Base-by-base conservation (phyloP, 2,113 vertebrate species). In the Octodon degus region DNA sequence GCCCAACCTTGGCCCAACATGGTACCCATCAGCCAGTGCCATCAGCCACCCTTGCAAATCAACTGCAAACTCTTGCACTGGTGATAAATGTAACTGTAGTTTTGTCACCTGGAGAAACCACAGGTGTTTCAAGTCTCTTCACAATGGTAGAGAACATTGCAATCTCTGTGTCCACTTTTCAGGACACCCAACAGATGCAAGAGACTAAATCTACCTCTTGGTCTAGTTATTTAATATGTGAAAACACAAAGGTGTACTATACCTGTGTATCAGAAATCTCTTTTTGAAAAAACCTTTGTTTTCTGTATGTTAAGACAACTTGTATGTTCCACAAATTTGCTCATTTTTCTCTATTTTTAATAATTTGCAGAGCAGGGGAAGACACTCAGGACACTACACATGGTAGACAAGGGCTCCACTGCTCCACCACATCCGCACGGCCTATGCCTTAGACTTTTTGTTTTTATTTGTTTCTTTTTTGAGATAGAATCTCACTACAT, bases 11-110 rank as follows among this genome's bases (percentile, higher is more conserved):
- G 43, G 43, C 43, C 5, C 43, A 43, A 43, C 43, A 43, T 5
- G 16, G 9, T 58, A 12, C 17, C 58, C 58, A 62, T 58, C 47
- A 74, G 79, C 34, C 47, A n/a, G 17, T 58, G 58, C 17, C 58
- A 17, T 58, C 58, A 58, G 17, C 58, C 58, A 58, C 58, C 58
- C 58, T 58, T 70, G 67, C 55, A 53, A 43, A 32, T 9, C 19
- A 50, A 17, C 30, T 87, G 77, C 30, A 43, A 40, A 62, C 2
- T 16, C 7, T 14, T 50, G 22, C 11, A 6, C 25, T 10, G 0
- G 37, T n/a, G 10, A n/a, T 4, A 17, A 11, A 27, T 67, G 10
- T 30, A 12, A 40, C 7, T 62, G 0, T 25, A 16, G 24, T 7
- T 83, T 77, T 19, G 70, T 81, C 32, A 76, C 37, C 30, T 40